Percentiles rank a stretch among this genome's conserved stretches.
phyloP scores from a whole-genome alignment of 2,113 vertebrate genomes.

The Chloropsis hardwickii region DNA sequence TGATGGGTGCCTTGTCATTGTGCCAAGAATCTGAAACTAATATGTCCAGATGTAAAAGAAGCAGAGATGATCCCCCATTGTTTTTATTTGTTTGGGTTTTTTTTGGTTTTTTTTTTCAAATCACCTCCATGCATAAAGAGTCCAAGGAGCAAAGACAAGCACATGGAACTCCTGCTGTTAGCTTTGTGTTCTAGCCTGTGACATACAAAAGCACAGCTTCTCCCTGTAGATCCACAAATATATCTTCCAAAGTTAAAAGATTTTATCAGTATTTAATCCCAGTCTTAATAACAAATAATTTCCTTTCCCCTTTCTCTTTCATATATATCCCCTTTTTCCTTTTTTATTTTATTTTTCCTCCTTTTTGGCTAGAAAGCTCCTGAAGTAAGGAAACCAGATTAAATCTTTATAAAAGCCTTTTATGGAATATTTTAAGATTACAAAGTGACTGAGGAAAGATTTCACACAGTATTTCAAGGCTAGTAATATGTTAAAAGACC shows the following conservation, averaged over 20 bases:
- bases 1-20: not conserved
- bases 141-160: not conserved
- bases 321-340: not conserved
- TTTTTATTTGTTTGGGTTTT: too few species aligned
- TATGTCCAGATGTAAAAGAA: not conserved
- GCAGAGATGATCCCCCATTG: too few species aligned
- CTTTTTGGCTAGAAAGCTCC: not conserved
- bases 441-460: not conserved
- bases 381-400: not conserved
- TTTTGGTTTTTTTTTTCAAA: not conserved
- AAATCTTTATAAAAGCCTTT: not conserved
- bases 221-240: not conserved
- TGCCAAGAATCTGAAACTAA: not conserved
- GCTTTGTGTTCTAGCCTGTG: not conserved
- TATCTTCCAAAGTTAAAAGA: not conserved
- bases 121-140: not conserved
- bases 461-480: not conserved
- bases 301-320: not conserved
- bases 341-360: not conserved
- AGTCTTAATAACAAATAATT: not conserved
- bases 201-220: not conserved
- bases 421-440: not conserved
- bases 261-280: not conserved
- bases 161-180: not conserved
- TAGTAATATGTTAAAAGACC: not conserved